phyloP scores from a whole-genome alignment of 1,140 invertebrate genomes.

The Diachasma alloeum region DNA sequence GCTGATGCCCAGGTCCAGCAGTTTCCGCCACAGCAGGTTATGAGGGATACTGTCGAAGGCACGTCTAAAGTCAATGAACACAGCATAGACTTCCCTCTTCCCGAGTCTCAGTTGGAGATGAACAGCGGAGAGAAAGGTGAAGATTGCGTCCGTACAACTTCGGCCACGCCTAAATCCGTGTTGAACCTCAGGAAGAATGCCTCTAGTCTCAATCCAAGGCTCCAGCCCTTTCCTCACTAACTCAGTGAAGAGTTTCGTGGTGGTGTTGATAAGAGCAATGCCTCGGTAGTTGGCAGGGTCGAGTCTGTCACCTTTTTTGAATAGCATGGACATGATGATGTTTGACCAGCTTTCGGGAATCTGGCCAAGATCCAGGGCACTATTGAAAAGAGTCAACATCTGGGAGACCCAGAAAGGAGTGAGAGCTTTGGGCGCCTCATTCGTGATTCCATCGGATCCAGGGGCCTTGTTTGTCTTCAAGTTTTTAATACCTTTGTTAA shows the following conservation, averaged over 20 bases:
- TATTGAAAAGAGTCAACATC: conserved; percentile 20
- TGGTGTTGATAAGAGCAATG: conserved; percentile 38
- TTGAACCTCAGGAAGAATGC: conserved; percentile 38
- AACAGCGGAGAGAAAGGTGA: conserved; percentile 30
- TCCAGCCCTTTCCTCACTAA: conserved; percentile 26
- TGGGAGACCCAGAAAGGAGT: conserved; percentile 5
- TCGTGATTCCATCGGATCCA: conserved; percentile 28
- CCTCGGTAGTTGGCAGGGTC: conserved; percentile 40
- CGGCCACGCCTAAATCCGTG: conserved; percentile 36
- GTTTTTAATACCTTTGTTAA: neutral
- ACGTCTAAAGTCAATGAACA: conserved; percentile 25
- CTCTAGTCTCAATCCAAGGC: conserved; percentile 29
- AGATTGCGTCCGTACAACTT: conserved; percentile 39
- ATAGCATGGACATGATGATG: conserved; percentile 13
- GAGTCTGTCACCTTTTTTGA: conserved; percentile 37
- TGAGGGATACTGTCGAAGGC: conserved; percentile 22
- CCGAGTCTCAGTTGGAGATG: conserved; percentile 16
- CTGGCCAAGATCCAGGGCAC: neutral
- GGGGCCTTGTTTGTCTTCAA: conserved; percentile 29
- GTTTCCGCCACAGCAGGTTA: conserved; percentile 15
- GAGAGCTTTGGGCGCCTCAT: conserved; percentile 25
- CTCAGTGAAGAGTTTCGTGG: conserved; percentile 35
- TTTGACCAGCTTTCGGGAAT: conserved; percentile 14
- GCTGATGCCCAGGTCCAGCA: neutral
- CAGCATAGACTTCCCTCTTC: conserved; percentile 2